These are phyloP conservation scores for Rhyzopertha dominica DNA, from an alignment of 1,140 invertebrate genomes.

Conservation along the genomic window DNA sequence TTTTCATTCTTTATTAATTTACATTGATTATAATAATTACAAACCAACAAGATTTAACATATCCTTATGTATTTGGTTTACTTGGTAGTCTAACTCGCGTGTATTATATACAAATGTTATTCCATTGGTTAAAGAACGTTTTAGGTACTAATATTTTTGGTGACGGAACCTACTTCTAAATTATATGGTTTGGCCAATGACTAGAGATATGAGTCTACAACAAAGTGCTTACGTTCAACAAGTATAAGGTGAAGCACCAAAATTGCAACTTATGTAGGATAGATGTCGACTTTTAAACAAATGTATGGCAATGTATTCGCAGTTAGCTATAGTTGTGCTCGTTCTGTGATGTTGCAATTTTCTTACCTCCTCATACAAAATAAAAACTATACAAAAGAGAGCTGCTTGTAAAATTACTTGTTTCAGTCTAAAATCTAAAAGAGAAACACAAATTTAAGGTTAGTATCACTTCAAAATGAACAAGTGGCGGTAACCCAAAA, in stretches of 20 bases:
- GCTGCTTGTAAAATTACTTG: neutral
- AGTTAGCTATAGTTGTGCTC: constrained; percentile 26
- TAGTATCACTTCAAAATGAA: neutral
- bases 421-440: neutral
- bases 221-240: neutral
- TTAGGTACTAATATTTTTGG: too few relatives aligned
- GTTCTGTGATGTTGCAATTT: constrained; percentile 14
- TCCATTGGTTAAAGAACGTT: constrained; percentile 1
- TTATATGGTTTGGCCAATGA: too few relatives aligned
- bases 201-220: too few relatives aligned
- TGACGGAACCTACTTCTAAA: too few relatives aligned
- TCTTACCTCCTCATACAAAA: constrained; percentile 3
- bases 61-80: too few relatives aligned
- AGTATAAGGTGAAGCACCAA: neutral
- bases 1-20: too few relatives aligned
- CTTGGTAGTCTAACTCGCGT: too few relatives aligned
- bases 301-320: constrained; percentile 21
- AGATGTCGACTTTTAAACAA: neutral
- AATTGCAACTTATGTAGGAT: neutral
- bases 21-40: too few relatives aligned
- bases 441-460: neutral
- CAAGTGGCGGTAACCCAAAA: neutral
- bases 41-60: too few relatives aligned
- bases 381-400: neutral
- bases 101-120: neutral